Percentiles rank a stretch among this genome's conserved stretches.
Evolutionary conservation across 2,888 invertebrate genomes (phyloP).

Genomic region (Neuroscelio doddi): DNA sequence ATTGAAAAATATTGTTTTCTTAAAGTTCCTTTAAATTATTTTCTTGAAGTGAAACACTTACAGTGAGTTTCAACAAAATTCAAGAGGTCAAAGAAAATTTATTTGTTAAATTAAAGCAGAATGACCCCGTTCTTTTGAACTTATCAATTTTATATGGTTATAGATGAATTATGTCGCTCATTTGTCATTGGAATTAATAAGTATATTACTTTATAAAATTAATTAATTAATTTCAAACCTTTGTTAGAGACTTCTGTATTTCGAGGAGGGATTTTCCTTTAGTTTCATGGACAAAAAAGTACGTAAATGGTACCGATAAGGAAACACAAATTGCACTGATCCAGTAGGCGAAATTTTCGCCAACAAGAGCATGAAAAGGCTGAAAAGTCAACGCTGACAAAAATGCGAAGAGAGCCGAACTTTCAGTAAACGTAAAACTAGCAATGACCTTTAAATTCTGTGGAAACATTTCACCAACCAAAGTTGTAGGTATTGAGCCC

Average conservation of each 20-base stretch:
- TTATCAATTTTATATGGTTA: too few species aligned
- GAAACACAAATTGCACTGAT: constrained; percentile 54
- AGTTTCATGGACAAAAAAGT: constrained; percentile 61
- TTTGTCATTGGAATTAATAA: too few species aligned
- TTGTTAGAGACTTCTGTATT: constrained; percentile 55
- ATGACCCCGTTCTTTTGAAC: too few species aligned
- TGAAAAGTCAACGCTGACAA: constrained; percentile 57
- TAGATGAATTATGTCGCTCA: too few species aligned
- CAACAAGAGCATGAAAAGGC: constrained; percentile 58
- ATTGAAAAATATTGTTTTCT: too few species aligned
- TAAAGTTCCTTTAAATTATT: too few species aligned
- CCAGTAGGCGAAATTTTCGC: constrained; percentile 63
- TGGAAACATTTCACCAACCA: constrained; percentile 64
- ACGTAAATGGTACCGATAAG: constrained; percentile 55
- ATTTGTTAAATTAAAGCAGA: too few species aligned
- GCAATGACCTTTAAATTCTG: constrained; percentile 63
- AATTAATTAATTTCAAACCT: constrained; percentile 16
- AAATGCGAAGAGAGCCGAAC: constrained; percentile 58
- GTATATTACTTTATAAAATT: too few species aligned
- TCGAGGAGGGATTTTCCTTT: constrained; percentile 62
- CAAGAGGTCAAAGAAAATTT: too few species aligned
- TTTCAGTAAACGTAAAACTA: constrained; percentile 54
- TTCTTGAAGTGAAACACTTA: too few species aligned
- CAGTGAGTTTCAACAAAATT: too few species aligned
- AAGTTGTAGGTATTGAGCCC: constrained; percentile 59